Conservation (phyloP, 2,888 invertebrate genomes). For the Leucania comma region DNA sequence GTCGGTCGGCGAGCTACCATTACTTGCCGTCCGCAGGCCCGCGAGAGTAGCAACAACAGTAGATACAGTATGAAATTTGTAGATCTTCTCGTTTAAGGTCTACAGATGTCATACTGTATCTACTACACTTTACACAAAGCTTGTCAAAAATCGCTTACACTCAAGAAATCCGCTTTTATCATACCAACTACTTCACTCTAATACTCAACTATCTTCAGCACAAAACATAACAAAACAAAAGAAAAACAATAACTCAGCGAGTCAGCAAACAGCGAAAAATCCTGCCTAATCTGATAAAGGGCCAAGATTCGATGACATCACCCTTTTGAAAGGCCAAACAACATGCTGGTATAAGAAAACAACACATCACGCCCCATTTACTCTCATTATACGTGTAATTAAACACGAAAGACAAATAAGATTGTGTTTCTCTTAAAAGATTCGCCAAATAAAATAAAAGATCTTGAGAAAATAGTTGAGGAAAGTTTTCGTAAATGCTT, state of each 20-base stretch:
- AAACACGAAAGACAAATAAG: constrained; percentile 61
- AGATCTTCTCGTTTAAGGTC: too few relatives aligned
- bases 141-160: neutral
- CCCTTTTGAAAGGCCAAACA: constrained; percentile 44
- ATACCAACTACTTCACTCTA: neutral
- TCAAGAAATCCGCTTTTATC: neutral
- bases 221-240: constrained; percentile 44
- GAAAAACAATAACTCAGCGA: constrained; percentile 48
- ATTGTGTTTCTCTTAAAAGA: constrained; percentile 58
- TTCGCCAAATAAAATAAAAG: constrained; percentile 55
- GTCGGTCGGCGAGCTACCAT: too few relatives aligned
- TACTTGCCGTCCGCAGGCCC: too few relatives aligned
- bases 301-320: constrained; percentile 57
- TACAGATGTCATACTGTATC: too few relatives aligned
- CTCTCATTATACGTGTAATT: constrained; percentile 62
- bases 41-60: too few relatives aligned
- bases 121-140: neutral
- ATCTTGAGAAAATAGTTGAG: constrained; percentile 41
- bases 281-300: constrained; percentile 54
- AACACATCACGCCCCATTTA: constrained; percentile 58
- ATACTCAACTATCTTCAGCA: neutral
- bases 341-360: constrained; percentile 49
- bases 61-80: too few relatives aligned
- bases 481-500: constrained; percentile 43
- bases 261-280: constrained; percentile 39